A percentile compares a stretch with the other conserved stretches of the same genome.
These are phyloP conservation scores for Drusus annulatus DNA, from an alignment of 1,140 invertebrate species.

Conservation along the genomic window DNA sequence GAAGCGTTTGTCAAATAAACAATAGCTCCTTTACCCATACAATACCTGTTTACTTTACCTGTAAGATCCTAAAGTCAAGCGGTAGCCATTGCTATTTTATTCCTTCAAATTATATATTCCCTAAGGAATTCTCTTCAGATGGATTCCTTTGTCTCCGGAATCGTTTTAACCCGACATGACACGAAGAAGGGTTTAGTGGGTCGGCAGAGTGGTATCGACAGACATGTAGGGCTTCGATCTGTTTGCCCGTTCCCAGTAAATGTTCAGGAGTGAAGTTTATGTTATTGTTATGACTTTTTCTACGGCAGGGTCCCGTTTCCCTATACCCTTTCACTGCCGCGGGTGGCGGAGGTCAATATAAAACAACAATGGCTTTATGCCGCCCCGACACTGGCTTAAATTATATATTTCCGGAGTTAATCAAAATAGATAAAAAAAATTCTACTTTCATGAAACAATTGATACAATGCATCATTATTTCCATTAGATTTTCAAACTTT, in stretches of 20 bases:
- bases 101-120: constrained; percentile 29
- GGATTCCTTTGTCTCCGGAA: constrained; percentile 33
- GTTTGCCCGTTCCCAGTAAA: constrained; percentile 49
- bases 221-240: constrained; percentile 45
- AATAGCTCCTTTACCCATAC: background rate
- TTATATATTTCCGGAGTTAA: background rate
- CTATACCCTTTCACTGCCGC: constrained; percentile 48
- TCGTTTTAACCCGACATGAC: background rate
- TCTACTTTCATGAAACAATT: constrained; percentile 5
- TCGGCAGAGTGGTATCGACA: background rate
- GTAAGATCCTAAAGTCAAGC: too few species aligned
- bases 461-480: background rate
- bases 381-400: background rate
- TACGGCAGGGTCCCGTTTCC: constrained; percentile 48
- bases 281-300: constrained; percentile 57
- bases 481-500: too few species aligned
- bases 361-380: constrained; percentile 49
- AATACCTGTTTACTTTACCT: constrained; percentile 10
- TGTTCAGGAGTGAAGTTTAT: constrained; percentile 56
- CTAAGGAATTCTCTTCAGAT: constrained; percentile 9
- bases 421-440: background rate
- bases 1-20: too few species aligned
- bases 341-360: constrained; percentile 32
- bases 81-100: background rate
- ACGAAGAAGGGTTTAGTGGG: background rate